Evolutionary conservation across 2,113 vertebrate species (phyloP).

Genomic region (Monopterus albus): DNA sequence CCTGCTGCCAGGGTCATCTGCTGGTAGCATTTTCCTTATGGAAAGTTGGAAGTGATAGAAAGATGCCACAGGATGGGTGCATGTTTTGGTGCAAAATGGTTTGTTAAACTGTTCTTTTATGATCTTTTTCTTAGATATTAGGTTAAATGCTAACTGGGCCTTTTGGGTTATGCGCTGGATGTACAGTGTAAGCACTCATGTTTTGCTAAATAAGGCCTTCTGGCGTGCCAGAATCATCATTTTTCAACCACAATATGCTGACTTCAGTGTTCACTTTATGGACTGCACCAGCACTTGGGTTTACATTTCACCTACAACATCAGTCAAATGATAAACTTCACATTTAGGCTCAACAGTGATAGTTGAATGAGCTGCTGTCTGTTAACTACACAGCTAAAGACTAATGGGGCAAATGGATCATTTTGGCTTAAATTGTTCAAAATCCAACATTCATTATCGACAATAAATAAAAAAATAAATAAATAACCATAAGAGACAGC

Average conservation of each 20-base stretch:
- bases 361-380: constrained; percentile 25
- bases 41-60: constrained; percentile 2
- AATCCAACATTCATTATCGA: constrained; percentile 50
- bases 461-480: constrained; percentile 59
- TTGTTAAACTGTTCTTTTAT: neutral
- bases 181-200: neutral
- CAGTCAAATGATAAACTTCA: constrained; percentile 22
- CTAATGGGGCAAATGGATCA: constrained; percentile 51
- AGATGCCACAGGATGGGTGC: neutral
- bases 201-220: constrained; percentile 27
- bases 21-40: constrained; percentile 3
- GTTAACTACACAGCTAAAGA: constrained; percentile 25
- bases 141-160: constrained; percentile 2
- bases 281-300: neutral
- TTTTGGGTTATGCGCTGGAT: neutral
- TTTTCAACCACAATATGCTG: neutral
- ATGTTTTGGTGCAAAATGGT: neutral
- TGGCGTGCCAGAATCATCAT: constrained; percentile 14
- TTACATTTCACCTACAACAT: constrained; percentile 10
- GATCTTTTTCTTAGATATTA: neutral
- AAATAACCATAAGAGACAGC: constrained; percentile 56
- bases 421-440: constrained; percentile 57
- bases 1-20: constrained; percentile 28
- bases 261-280: neutral
- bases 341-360: constrained; percentile 1